Conservation (phyloP, 2,888 invertebrate species). For the Thera britannica region DNA sequence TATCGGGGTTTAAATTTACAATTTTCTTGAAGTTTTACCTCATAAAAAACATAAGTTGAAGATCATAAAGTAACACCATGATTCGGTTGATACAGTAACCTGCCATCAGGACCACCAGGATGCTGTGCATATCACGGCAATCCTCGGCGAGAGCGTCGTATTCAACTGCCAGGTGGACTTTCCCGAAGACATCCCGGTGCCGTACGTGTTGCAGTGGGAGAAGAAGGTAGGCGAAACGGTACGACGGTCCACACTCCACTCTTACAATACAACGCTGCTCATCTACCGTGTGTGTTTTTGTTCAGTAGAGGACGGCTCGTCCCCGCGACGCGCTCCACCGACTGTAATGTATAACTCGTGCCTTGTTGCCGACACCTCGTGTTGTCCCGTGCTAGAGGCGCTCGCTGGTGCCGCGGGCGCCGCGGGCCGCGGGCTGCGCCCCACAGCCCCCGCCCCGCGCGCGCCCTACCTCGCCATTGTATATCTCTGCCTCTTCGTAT, state of each 20-base stretch:
- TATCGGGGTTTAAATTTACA: no score
- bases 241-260: constrained; percentile 88
- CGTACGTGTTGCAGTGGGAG: constrained; percentile 99
- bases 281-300: constrained; percentile 84
- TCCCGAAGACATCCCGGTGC: constrained; percentile 97
- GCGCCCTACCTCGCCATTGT: constrained; percentile 73
- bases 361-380: constrained; percentile 70
- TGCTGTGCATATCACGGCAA: constrained; percentile 98
- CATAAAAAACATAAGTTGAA: not conserved
- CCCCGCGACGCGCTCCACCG: constrained; percentile 78
- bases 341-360: constrained; percentile 79
- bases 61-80: constrained; percentile 14
- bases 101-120: constrained; percentile 94
- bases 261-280: constrained; percentile 84
- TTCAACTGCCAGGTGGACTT: constrained; percentile 99
- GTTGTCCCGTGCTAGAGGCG: constrained; percentile 68
- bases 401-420: constrained; percentile 66
- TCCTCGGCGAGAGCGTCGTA: constrained; percentile 98
- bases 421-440: constrained; percentile 68
- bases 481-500: constrained; percentile 77
- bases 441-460: constrained; percentile 70
- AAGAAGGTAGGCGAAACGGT: constrained; percentile 99
- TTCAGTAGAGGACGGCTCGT: constrained; percentile 83
- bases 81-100: constrained; percentile 81
- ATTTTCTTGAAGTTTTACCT: not conserved